Percentiles rank a stretch among this genome's conserved stretches.
Conservation (phyloP, 1,140 invertebrate genomes). For the Dendrolimus kikuchii region DNA sequence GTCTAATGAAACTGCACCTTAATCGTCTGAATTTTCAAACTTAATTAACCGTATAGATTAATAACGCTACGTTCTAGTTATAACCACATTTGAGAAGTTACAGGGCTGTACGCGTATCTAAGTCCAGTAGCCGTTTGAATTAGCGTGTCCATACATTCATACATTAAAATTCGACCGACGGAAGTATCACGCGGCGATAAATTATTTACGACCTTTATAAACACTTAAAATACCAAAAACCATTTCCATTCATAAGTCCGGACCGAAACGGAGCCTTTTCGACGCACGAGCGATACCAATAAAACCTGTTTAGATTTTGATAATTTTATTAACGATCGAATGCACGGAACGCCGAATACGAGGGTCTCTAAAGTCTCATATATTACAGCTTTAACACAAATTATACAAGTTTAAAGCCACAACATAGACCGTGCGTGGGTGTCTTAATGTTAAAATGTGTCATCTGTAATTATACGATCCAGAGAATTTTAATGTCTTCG, state of each 20-base stretch:
- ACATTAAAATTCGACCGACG: constrained; percentile 57
- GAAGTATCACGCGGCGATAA: constrained; percentile 66
- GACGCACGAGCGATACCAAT: constrained; percentile 50
- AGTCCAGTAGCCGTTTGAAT: constrained; percentile 55
- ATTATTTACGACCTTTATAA: constrained; percentile 66
- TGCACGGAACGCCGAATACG: constrained; percentile 45
- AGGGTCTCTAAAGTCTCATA: constrained; percentile 61
- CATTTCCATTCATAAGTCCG: constrained; percentile 68
- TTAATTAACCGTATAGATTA: too few relatives aligned
- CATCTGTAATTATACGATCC: constrained; percentile 66
- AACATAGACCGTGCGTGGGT: constrained; percentile 63
- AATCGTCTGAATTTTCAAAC: too few relatives aligned
- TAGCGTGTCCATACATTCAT: constrained; percentile 40
- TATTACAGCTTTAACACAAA: constrained; percentile 71
- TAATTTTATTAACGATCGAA: constrained; percentile 71
- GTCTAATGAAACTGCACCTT: too few relatives aligned
- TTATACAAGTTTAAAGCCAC: constrained; percentile 68
- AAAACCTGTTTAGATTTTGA: constrained; percentile 71
- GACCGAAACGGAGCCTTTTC: constrained; percentile 39
- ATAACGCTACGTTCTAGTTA: neutral
- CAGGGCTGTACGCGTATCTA: constrained; percentile 25
- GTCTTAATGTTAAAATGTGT: constrained; percentile 69
- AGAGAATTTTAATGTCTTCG: constrained; percentile 64
- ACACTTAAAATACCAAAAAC: constrained; percentile 67
- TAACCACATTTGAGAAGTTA: too few relatives aligned